Conservation (phyloP, 2,797 vertebrate species). For the Perdix hodgsoniae region DNA sequence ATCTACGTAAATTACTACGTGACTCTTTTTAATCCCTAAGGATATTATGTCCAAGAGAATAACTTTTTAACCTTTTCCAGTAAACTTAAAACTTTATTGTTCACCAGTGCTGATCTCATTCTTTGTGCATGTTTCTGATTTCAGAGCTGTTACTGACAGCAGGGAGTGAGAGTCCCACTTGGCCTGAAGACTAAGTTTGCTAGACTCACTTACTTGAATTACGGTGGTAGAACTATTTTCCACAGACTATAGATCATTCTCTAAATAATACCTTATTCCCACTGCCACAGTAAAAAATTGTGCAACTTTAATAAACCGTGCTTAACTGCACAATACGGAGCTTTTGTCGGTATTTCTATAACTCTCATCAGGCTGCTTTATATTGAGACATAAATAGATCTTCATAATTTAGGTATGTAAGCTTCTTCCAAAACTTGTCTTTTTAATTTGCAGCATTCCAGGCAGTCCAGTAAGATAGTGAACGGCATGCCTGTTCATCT, state of each 20-base stretch:
- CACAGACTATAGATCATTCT: not conserved
- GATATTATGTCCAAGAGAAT: not conserved
- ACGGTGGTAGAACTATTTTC: not conserved
- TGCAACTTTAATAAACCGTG: not conserved
- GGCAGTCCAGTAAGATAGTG: not conserved
- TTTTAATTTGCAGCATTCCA: not conserved
- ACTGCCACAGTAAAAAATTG: not conserved
- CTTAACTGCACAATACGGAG: not conserved
- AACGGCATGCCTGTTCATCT: conserved; percentile 20
- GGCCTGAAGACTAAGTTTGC: not conserved
- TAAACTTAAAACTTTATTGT: conserved; percentile 9
- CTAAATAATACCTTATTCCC: not conserved
- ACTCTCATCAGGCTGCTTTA: not conserved
- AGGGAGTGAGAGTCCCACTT: not conserved
- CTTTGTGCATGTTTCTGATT: not conserved
- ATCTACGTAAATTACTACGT: not conserved
- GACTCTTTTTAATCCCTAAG: not conserved
- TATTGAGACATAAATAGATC: not conserved
- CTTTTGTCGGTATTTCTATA: not conserved
- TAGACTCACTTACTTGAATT: not conserved
- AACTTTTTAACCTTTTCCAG: conserved; percentile 24
- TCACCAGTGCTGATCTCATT: not conserved
- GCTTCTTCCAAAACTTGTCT: not conserved
- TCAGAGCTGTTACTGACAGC: not conserved
- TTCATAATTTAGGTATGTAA: not conserved